Base-by-base conservation (phyloP, 2,113 vertebrate species). In the Piprites chloris region DNA sequence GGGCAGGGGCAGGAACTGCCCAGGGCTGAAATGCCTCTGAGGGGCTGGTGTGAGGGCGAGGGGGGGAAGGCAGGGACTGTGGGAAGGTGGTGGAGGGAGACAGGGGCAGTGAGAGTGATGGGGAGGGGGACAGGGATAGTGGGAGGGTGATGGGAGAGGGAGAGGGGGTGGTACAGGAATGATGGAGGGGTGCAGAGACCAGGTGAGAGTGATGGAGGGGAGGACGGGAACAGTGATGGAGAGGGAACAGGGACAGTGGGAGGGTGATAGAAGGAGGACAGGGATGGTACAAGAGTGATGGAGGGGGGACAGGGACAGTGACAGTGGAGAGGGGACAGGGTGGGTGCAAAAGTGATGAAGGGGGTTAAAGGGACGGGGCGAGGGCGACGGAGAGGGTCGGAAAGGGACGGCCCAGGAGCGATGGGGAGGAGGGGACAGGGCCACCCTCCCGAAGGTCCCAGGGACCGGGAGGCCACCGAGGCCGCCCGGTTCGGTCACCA, bases 11-110 rank as follows among this genome's bases (percentile, higher is more conserved):
- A 62, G 52, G 18, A 52, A 24, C 17, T 33, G 46, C 76, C 50
- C 59, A 1, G 73, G 42, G 53, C 30, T 9, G 8, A 18, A 66
- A 28, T 9, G 23, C 0, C 42, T 22, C 20, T 0, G 6, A 28
- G 33, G 37, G 19, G 17, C 3, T 28, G 77, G 4, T 12, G 59
- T 12, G 28, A 37, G 33, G 28, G 30, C 1, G 35, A 14, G 10
- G n/a, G 56, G 41, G 8, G 20, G 3, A 39, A 11, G 28, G 74
- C 39, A 39, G 56, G 22, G 61, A 63, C 5, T 3, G 61, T 2
- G 52, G 3, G 28, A n/a, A 8, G 14, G 49, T 18, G 86, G 20
- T 18, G 35, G 42, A 72, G 20, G 14, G 18, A 11, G 37, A 26
- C 66, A 49, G 5, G 14, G 27, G 16, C 0, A 14, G 35, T 5